phyloP scores from a whole-genome alignment of 2,888 invertebrate species.

The Protonemura montana region DNA sequence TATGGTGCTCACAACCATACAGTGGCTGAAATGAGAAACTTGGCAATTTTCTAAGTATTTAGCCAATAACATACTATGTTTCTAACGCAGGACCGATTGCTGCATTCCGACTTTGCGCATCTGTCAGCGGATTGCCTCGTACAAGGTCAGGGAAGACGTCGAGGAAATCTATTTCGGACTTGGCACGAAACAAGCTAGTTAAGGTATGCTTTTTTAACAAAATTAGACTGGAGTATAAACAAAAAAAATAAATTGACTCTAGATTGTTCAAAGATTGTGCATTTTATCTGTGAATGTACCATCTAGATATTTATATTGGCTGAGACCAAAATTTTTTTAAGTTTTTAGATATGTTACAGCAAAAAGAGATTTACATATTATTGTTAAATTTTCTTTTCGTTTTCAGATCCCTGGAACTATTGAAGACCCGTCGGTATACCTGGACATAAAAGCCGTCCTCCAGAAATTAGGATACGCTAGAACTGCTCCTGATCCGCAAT shows the following conservation, averaged over 20 bases:
- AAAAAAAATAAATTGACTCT: too few species aligned
- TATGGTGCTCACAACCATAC: too few species aligned
- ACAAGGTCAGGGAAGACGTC: constrained; percentile 88
- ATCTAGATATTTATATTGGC: too few species aligned
- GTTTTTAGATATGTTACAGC: not conserved
- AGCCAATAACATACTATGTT: not conserved
- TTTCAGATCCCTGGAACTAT: constrained; percentile 79
- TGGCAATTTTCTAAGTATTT: too few species aligned
- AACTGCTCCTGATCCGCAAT: constrained; percentile 53
- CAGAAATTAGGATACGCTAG: constrained; percentile 79
- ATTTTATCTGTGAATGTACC: too few species aligned
- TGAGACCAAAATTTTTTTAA: not conserved
- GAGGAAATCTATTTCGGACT: constrained; percentile 83
- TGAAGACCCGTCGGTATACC: constrained; percentile 85
- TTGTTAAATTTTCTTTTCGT: constrained; percentile 21
- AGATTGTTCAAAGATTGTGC: too few species aligned
- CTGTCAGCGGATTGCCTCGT: constrained; percentile 83
- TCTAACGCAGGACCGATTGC: constrained; percentile 73
- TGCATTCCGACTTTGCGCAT: constrained; percentile 80
- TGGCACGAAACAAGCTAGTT: constrained; percentile 81
- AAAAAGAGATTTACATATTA: not conserved
- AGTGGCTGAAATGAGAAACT: too few species aligned
- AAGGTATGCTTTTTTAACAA: constrained; percentile 62
- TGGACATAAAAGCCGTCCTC: constrained; percentile 76
- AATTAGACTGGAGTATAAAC: too few species aligned